These are phyloP conservation scores for Onchidella celtica DNA, from an alignment of 2,888 invertebrate genomes.

Conservation along the genomic window DNA sequence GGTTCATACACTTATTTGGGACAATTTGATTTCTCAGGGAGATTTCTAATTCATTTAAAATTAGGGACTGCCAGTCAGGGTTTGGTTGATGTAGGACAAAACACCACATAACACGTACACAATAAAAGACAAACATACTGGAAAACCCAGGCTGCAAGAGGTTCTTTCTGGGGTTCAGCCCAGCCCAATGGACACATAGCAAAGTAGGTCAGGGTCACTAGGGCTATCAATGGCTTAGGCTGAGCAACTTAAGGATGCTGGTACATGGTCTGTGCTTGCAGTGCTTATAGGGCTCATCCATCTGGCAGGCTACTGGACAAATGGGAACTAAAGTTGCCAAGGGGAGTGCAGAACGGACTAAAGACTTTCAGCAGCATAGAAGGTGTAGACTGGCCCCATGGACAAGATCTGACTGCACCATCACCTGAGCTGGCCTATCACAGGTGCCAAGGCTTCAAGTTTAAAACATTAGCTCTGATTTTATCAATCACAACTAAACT, in stretches of 20 bases:
- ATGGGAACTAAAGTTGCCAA: slow-evolving; percentile 15
- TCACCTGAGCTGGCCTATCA: neutral
- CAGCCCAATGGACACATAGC: slow-evolving; percentile 43
- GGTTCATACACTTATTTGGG: too few relatives aligned
- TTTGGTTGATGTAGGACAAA: too few relatives aligned
- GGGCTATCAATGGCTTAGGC: slow-evolving; percentile 37
- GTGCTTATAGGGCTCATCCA: slow-evolving; percentile 7
- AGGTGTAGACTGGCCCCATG: slow-evolving; percentile 1
- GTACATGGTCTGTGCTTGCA: neutral
- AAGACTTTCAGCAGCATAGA: slow-evolving; percentile 17
- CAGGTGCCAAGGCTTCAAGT: too few relatives aligned
- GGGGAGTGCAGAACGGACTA: slow-evolving; percentile 16
- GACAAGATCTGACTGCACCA: slow-evolving; percentile 4
- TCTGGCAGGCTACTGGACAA: slow-evolving; percentile 26
- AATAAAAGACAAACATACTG: slow-evolving; percentile 46
- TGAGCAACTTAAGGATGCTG: neutral
- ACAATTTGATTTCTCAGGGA: too few relatives aligned
- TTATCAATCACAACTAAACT: too few relatives aligned
- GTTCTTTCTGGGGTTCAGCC: slow-evolving; percentile 37
- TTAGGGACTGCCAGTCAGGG: too few relatives aligned
- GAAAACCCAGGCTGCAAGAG: slow-evolving; percentile 6
- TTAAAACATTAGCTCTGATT: too few relatives aligned
- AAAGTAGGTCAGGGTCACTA: slow-evolving; percentile 45
- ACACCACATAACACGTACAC: slow-evolving; percentile 1
- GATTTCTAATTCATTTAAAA: too few relatives aligned